Base-by-base conservation (phyloP, 2,113 vertebrate genomes). In the Oryzias celebensis region DNA sequence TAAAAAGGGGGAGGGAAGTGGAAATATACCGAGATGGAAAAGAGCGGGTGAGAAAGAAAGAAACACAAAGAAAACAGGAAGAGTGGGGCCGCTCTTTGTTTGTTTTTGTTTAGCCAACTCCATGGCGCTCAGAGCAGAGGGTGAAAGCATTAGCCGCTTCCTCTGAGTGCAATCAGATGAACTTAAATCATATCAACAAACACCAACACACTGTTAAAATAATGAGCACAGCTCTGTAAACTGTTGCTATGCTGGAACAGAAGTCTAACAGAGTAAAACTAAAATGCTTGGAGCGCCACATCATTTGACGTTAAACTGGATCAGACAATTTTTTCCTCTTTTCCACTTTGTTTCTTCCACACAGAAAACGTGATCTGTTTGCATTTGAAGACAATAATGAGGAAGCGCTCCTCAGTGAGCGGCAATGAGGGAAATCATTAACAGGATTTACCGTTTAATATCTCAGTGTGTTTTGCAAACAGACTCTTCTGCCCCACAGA, bases 401-500 rank as follows among this genome's bases (percentile, higher is more conserved):
- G 52, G 22, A 4, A 16, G 16, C n/a, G 23, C n/a, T 42, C 22
- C 7, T 12, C 24, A 36, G 51, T 24, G 22, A 24, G 58, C 47
- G 48, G 1, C 22, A 56, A 52, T 28, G 44, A 15, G 24, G 56
- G 42, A 50, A 46, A 20, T 26, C 41, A 58, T 41, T 14, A 52
- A 47, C n/a, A 31, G 64, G 70, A 81, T 72, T 46, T 58, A 78
- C 49, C 18, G 53, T 70, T 75, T 65, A 71, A 81, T 69, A 77
- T 71, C 26, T n/a, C 18, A 42, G 52, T 41, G 23, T 7, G 8
- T 14, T 18, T 43, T 69, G 42, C 16, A 47, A 48, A 62, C 24
- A 64, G 14, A 6, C 16, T 53, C 20, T 20, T 13, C 14, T n/a
- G 13, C 20, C 18, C 59, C 24, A 18, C 15, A 4, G n/a, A 17